Base-by-base conservation (phyloP, 2,797 vertebrate genomes). In the Falco cherrug region DNA sequence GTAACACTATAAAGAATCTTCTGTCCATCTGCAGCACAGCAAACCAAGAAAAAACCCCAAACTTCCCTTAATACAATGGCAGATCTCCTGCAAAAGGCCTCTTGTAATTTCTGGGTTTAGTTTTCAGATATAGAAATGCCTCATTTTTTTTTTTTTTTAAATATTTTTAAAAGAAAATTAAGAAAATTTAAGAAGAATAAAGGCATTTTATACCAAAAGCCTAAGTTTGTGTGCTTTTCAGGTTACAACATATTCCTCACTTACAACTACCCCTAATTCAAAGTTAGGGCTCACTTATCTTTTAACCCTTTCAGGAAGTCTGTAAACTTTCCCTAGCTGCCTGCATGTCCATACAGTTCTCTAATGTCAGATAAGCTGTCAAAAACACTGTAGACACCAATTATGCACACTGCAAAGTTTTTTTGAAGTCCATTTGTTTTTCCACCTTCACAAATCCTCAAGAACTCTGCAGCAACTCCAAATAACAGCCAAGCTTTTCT, bases 371-470 rank as follows among this genome's bases (percentile, higher is more conserved):
- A 84, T n/a, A 37, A 60, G 19, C 60, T 80, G 31, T n/a, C 4
- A 14, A 76, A 48, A 89, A 33, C 25, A 8, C 1, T 11, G 39
- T 9, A 50, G 21, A 67, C 33, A 65, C 8, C 21, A 25, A 18
- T 21, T 26, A 41, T 1, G 1, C 7, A 37, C 2, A 24, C 1
- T 31, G 22, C 21, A 83, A 29, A 3, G 18, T 20, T 13, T 70
- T 65, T 31, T 57, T 11, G 1, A 51, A 70, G 11, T 39, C 39
- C 2, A 11, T 20, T 43, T 39, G 11, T 16, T 79, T 69, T 81
- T 69, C 16, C 37, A 14, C n/a, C 35, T 79, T 80, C 24, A 47
- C 13, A 79, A n/a, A 67, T 10, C 11, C 43, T 68, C 10, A 54
- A 35, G 51, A 84, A 26, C 17, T 85, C 37, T 28, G 26, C 33